A percentile compares a stretch with the other conserved stretches of the same genome.
Evolutionary conservation across 2,113 vertebrate species (phyloP).

Genomic region (Microcebus ravelobensis): DNA sequence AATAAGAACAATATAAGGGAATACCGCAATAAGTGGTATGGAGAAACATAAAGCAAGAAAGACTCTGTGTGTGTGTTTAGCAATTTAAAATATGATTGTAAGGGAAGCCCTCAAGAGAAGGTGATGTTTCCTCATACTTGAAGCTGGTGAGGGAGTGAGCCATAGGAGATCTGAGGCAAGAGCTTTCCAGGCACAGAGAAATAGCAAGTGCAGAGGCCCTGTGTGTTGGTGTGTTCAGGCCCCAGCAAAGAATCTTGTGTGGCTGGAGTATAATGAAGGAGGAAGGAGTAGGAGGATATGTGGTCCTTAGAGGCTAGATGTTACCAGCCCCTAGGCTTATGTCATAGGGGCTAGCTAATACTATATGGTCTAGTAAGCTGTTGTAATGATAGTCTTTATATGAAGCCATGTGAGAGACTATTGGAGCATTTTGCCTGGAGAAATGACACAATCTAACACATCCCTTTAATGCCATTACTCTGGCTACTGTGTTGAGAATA

Average conservation of each 20-base stretch:
- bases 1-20: background rate
- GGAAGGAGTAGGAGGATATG: too few species aligned
- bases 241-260: background rate
- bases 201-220: background rate
- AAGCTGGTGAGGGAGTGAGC: background rate
- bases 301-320: background rate
- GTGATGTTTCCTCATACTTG: background rate
- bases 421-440: background rate
- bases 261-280: background rate
- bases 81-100: background rate
- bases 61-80: background rate
- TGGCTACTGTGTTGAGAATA: background rate
- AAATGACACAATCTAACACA: background rate
- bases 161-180: background rate
- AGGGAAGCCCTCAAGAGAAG: background rate
- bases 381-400: background rate
- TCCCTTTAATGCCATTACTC: background rate
- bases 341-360: background rate
- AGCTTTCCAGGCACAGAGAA: background rate
- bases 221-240: background rate
- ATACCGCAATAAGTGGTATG: background rate
- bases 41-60: background rate
- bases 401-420: background rate
- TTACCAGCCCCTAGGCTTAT: too few species aligned
- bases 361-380: background rate